phyloP scores from a whole-genome alignment of 2,888 invertebrate species.

The Agriopis leucophaearia region DNA sequence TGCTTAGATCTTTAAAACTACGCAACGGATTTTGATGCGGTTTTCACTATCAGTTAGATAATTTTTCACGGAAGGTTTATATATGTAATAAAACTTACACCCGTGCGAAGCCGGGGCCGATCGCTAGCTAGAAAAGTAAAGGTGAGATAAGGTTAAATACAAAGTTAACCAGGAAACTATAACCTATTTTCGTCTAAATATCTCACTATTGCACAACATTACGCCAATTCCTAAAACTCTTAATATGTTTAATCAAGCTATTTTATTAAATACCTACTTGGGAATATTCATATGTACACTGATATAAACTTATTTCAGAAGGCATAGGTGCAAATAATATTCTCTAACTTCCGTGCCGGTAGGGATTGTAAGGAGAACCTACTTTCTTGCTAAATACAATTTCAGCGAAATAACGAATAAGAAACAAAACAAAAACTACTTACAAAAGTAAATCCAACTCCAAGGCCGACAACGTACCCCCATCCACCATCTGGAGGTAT shows the following conservation, averaged over 20 bases:
- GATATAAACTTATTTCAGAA: background rate
- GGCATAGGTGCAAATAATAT: background rate
- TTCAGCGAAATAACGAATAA: background rate
- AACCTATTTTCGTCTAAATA: background rate
- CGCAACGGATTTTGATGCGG: too few species aligned
- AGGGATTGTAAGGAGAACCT: background rate
- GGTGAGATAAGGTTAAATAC: too few species aligned
- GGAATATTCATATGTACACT: too few species aligned
- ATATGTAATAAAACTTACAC: too few species aligned
- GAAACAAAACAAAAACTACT: constrained; percentile 67
- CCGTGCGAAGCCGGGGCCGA: too few species aligned
- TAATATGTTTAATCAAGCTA: too few species aligned
- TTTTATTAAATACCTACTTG: too few species aligned
- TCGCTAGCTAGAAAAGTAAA: background rate
- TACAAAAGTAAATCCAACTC: constrained; percentile 91
- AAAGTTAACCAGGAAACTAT: background rate
- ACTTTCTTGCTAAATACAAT: background rate
- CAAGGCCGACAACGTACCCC: constrained; percentile 92
- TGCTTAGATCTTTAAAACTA: too few species aligned
- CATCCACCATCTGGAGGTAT: constrained; percentile 92
- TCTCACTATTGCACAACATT: constrained; percentile 1
- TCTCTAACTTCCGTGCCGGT: background rate
- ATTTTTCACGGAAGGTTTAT: too few species aligned
- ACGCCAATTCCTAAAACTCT: background rate
- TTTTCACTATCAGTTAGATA: too few species aligned